phyloP scores from a whole-genome alignment of 2,113 vertebrate species.

The Platysternon megacephalum region DNA sequence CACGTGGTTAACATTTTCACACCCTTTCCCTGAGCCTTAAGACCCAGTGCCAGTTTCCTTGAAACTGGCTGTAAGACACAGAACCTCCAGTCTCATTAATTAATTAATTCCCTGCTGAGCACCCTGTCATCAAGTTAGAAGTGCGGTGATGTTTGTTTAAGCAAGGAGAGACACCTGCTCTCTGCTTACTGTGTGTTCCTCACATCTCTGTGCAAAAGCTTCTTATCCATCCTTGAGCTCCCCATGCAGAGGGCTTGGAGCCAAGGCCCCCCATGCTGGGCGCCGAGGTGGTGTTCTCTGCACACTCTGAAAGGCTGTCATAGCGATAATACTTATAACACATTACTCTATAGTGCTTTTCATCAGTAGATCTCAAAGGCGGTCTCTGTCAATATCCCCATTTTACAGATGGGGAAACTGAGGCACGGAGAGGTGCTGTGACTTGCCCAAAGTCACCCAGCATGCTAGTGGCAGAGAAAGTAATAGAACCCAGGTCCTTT shows the following conservation, averaged over 20 bases:
- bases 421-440: neutral
- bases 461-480: no score
- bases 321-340: neutral
- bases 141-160: neutral
- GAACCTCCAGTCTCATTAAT: neutral
- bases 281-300: neutral
- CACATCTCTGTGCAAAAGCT: neutral
- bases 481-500: no score
- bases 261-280: neutral
- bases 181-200: neutral
- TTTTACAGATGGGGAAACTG: neutral
- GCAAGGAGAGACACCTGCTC: neutral
- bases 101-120: neutral
- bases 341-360: neutral
- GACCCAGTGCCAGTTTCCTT: neutral
- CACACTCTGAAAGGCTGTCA: neutral
- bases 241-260: neutral
- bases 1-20: slow-evolving; percentile 34
- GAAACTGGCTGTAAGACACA: slow-evolving; percentile 44
- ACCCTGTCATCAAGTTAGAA: neutral
- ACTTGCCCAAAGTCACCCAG: no score
- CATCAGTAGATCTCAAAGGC: no score
- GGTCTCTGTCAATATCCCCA: neutral
- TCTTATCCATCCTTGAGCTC: neutral
- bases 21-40: slow-evolving; percentile 39